phyloP scores from a whole-genome alignment of 2,113 vertebrate species.

The Mastomys coucha region DNA sequence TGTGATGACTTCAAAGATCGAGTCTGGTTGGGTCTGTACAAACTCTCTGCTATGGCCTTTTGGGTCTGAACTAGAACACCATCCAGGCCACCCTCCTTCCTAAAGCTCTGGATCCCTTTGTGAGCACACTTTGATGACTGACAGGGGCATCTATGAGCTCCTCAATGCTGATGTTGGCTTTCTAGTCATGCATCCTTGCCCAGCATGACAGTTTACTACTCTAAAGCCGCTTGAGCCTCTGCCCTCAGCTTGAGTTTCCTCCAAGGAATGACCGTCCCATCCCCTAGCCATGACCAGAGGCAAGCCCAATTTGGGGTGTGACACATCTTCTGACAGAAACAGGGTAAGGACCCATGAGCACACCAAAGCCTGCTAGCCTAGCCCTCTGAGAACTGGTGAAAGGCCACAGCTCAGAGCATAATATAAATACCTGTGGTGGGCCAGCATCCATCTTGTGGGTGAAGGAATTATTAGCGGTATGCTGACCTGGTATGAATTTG shows the following conservation, averaged over 20 bases:
- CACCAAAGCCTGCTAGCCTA: background rate
- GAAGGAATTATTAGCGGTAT: constrained; percentile 40
- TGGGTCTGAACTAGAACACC: background rate
- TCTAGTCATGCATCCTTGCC: fast-evolving
- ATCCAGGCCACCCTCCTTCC: fast-evolving
- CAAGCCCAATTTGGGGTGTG: background rate
- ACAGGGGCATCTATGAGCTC: background rate
- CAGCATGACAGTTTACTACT: background rate
- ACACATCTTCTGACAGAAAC: constrained; percentile 15
- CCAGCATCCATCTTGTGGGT: constrained; percentile 49
- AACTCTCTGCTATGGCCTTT: fast-evolving
- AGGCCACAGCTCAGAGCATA: background rate
- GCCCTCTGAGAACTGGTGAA: background rate
- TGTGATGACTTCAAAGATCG: background rate
- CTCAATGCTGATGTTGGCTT: background rate
- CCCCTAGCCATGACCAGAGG: background rate
- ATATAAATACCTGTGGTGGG: constrained; percentile 44
- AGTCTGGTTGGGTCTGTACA: fast-evolving
- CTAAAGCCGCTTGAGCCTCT: background rate
- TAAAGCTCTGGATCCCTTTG: background rate
- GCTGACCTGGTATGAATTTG: constrained; percentile 77
- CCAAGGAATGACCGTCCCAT: fast-evolving
- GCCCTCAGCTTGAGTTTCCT: background rate
- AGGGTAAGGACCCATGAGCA: background rate
- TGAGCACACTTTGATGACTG: background rate